These are phyloP conservation scores for Gambusia affinis DNA, from an alignment of 2,113 vertebrate genomes.

Conservation along the genomic window DNA sequence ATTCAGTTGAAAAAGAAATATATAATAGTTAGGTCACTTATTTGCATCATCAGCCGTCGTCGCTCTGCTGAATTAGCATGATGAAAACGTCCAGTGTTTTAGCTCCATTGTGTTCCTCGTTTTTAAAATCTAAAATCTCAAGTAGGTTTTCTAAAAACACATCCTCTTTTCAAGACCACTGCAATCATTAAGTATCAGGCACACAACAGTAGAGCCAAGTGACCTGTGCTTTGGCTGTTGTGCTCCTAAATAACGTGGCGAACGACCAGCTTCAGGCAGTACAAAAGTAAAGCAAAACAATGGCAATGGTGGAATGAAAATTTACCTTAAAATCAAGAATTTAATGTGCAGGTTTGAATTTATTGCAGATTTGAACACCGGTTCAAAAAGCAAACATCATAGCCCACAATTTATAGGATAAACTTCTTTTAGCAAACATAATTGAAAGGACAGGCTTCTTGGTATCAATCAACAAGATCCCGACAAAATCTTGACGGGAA, in stretches of 20 bases:
- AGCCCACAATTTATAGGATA: background rate
- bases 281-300: background rate
- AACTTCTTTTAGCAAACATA: background rate
- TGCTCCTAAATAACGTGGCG: background rate
- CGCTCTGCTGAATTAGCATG: no score
- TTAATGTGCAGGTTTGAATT: background rate
- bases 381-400: background rate
- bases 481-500: no score
- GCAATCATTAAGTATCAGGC: background rate
- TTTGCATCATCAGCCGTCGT: no score
- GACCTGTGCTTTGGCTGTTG: background rate
- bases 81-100: no score
- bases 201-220: background rate
- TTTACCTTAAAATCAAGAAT: background rate
- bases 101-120: no score
- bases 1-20: background rate
- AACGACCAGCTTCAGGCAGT: background rate
- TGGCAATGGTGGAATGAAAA: background rate
- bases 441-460: background rate
- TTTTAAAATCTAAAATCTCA: no score
- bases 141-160: no score
- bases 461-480: no score
- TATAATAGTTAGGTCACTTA: no score
- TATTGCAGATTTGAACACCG: background rate
- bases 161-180: no score